Conservation (phyloP, 2,888 invertebrate genomes). For the Digitonthophagus gazella region DNA sequence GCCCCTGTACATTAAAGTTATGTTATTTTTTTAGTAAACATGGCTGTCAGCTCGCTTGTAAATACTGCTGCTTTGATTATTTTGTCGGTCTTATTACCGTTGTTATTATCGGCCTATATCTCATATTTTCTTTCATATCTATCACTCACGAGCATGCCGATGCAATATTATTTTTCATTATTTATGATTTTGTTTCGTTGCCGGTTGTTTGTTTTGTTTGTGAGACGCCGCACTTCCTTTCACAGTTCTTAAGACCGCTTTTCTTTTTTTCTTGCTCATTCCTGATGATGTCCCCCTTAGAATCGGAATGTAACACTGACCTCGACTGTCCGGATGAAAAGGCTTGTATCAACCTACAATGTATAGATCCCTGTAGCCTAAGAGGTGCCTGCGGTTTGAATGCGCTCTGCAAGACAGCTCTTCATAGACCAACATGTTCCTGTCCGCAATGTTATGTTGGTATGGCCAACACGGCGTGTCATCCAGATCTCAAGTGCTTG, state of each 20-base stretch:
- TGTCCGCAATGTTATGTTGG: conserved; percentile 88
- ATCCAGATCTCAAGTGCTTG: conserved; percentile 76
- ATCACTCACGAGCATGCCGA: conserved; percentile 43
- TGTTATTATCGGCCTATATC: conserved; percentile 47
- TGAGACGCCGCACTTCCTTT: conserved; percentile 63
- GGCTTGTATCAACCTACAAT: conserved; percentile 87
- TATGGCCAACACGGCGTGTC: conserved; percentile 75
- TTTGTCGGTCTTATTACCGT: conserved; percentile 45
- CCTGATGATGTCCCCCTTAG: conserved; percentile 42
- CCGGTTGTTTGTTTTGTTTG: conserved; percentile 42
- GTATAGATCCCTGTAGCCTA: conserved; percentile 86
- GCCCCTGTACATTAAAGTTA: conserved; percentile 43
- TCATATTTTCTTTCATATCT: conserved; percentile 52
- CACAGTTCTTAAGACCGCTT: conserved; percentile 84
- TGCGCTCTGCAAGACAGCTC: conserved; percentile 80
- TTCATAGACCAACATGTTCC: conserved; percentile 83
- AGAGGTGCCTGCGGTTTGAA: conserved; percentile 87
- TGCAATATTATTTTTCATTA: conserved; percentile 23
- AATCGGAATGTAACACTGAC: conserved; percentile 81
- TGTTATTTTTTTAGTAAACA: conserved; percentile 38
- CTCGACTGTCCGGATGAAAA: conserved; percentile 89
- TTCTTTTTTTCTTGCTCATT: conserved; percentile 56
- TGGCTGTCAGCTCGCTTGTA: conserved; percentile 49
- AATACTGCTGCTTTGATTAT: conserved; percentile 55
- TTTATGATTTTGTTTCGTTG: conserved; percentile 53